Base-by-base conservation (phyloP, 2,797 vertebrate species). In the Sebastes kiyomatsui region DNA sequence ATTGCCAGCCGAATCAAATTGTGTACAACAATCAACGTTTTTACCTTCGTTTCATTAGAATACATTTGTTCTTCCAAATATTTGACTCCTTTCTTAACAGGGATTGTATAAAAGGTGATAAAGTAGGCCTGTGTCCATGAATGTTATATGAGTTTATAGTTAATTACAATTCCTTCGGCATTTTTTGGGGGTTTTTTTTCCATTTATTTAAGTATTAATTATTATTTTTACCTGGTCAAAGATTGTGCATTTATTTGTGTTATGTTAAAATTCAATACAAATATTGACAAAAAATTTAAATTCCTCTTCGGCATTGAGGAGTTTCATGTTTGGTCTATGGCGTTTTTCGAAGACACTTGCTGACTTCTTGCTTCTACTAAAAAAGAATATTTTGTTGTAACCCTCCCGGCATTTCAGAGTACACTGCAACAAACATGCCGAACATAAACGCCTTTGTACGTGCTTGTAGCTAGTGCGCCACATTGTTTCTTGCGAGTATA, bases 401-500 rank as follows among this genome's bases (percentile, higher is more conserved):
- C 59, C 18, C 18, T 32, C 23, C 18, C 0, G 27, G 16, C 16
- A 0, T 28, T 59, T 59, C 4, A 25, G 54, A 59, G 14, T 27
- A 20, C 0, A 0, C 16, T 20, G 16, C 59, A 20, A 32, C 9
- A 0, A 61, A 32, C 18, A 32, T 30, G 58, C 1, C 6, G 59
- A 12, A 16, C 56, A 28, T 10, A 1, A 18, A 18, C 9, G 20
- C 0, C 10, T 61, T 13, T n/a, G 10, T 12, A 0, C 5, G 3
- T 32, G 9, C 18, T 0, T 0, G 46, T 18, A 46, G 42, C 16
- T 18, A 0, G 16, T 18, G 16, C 7, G 7, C 42, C 42, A 0
- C 38, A 42, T 3, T 42, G 38, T 42, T 18, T 46, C 16, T 0
- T 46, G 42, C 42, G 42, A 49, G 60, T 62, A 62, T 1, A 33